Evolutionary conservation across 2,113 vertebrate genomes (phyloP).

Genomic region (Urocynchramus pylzowi): DNA sequence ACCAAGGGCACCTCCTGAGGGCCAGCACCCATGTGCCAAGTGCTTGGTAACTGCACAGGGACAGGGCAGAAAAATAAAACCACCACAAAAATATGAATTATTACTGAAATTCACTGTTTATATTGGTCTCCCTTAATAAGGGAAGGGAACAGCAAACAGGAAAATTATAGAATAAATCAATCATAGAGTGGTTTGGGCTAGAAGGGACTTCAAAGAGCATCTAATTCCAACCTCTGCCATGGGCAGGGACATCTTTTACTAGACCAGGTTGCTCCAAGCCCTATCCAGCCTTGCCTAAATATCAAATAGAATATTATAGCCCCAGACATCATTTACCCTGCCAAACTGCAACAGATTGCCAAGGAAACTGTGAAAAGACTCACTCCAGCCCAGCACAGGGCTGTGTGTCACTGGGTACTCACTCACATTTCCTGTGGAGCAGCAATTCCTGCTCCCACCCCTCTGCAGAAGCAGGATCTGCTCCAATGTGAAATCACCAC

Average conservation of each 20-base stretch:
- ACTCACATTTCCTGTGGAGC: rapidly evolving
- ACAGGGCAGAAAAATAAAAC: background rate
- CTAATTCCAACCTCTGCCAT: background rate
- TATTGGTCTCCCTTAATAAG: background rate
- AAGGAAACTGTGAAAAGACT: background rate
- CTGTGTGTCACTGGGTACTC: background rate
- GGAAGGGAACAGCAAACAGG: background rate
- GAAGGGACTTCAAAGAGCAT: background rate
- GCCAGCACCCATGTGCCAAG: background rate
- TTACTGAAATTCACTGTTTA: background rate
- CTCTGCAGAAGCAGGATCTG: background rate
- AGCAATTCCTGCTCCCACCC: background rate
- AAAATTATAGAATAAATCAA: background rate
- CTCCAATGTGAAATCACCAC: background rate
- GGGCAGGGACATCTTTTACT: background rate
- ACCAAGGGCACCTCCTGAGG: background rate
- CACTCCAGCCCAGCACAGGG: background rate
- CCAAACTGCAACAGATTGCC: background rate
- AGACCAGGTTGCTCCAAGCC: background rate
- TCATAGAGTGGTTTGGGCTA: background rate
- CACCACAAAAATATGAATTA: no score
- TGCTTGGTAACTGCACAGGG: background rate
- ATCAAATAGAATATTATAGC: background rate
- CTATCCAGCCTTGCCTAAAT: background rate
- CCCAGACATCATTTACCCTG: no score